These are phyloP conservation scores for Melanotaenia maccullochi DNA, from an alignment of 2,797 vertebrate species.

Conservation along the genomic window DNA sequence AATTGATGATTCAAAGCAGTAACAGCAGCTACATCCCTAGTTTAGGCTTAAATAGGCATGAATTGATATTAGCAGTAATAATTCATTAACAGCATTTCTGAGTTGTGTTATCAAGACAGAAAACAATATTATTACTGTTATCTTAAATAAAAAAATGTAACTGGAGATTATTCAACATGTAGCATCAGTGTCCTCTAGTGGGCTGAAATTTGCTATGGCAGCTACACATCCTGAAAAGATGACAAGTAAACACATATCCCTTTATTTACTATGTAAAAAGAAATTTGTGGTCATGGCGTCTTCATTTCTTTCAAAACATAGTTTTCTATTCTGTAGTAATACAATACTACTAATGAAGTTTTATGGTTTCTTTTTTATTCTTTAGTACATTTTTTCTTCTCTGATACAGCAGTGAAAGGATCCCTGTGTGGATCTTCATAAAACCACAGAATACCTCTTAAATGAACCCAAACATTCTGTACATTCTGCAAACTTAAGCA, in stretches of 20 bases:
- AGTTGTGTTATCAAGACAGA: not conserved
- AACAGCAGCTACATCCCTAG: not conserved
- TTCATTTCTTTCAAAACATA: not conserved
- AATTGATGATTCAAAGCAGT: not conserved
- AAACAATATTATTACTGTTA: not conserved
- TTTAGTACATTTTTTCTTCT: slow-evolving; percentile 48
- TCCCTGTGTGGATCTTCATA: slow-evolving; percentile 55
- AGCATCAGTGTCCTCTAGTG: slow-evolving; percentile 58
- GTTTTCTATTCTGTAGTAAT: not conserved
- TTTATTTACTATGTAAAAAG: not conserved
- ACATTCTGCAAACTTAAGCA: slow-evolving; percentile 26
- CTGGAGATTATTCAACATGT: not conserved
- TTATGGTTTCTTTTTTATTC: slow-evolving; percentile 36
- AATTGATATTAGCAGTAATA: not conserved
- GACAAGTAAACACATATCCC: not conserved
- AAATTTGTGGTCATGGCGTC: not conserved
- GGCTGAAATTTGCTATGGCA: not conserved
- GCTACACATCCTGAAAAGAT: not conserved
- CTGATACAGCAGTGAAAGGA: slow-evolving; percentile 52
- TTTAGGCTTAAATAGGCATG: not conserved
- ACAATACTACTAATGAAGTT: slow-evolving; percentile 23
- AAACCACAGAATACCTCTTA: slow-evolving; percentile 61
- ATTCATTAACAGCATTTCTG: not conserved
- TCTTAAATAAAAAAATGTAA: not conserved
- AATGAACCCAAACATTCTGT: slow-evolving; percentile 36